Conservation (phyloP, 2,113 vertebrate species). For the Cynopterus brachyotis region DNA sequence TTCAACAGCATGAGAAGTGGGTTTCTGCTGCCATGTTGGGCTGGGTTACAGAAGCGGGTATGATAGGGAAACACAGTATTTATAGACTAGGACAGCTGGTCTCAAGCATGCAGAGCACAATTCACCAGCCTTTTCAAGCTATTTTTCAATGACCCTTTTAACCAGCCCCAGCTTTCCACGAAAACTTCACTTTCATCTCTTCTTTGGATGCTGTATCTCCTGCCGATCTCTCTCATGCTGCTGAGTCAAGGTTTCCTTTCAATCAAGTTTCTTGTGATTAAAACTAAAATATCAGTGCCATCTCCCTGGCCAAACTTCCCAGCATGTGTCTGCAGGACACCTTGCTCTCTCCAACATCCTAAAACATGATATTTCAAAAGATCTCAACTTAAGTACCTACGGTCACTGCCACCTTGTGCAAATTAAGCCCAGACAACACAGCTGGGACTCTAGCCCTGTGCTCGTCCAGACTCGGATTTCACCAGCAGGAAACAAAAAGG, state of each 20-base stretch:
- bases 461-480: not conserved
- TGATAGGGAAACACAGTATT: not conserved
- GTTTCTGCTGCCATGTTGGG: not conserved
- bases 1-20: not conserved
- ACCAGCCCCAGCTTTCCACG: not conserved
- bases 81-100: not conserved
- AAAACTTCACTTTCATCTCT: conserved; percentile 26
- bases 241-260: not conserved
- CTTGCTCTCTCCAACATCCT: not conserved
- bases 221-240: not conserved
- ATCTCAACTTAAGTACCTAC: not conserved
- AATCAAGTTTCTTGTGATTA: conserved; percentile 11
- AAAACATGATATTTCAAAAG: conserved; percentile 59
- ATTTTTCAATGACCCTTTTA: not conserved
- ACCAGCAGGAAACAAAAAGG: not conserved
- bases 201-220: not conserved
- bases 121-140: not conserved
- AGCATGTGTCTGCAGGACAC: not conserved
- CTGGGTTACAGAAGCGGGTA: not conserved
- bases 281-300: not conserved
- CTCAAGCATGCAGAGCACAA: not conserved
- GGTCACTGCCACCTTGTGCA: not conserved
- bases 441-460: not conserved
- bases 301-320: not conserved
- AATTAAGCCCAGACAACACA: conserved; percentile 10